These are phyloP conservation scores for Folsomia candida DNA, from an alignment of 2,888 invertebrate species.

Conservation along the genomic window DNA sequence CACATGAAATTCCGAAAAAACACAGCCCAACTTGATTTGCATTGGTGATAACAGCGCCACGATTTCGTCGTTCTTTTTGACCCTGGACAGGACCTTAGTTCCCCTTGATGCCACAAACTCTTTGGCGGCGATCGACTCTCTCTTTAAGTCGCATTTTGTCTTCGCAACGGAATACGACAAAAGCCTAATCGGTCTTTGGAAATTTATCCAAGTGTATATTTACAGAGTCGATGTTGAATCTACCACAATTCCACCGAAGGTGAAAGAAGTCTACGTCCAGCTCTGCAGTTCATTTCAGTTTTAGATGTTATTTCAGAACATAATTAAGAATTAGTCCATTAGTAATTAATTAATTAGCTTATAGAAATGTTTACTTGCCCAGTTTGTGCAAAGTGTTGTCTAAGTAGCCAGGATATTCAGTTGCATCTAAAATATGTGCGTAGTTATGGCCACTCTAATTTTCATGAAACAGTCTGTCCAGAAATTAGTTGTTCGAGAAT, in stretches of 20 bases:
- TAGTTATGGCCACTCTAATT: neutral
- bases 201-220: constrained; percentile 7
- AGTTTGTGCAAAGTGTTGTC: too few relatives aligned
- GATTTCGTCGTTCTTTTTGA: neutral
- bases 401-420: neutral
- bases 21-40: neutral
- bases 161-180: too few relatives aligned
- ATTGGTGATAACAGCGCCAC: neutral
- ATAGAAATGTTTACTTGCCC: too few relatives aligned
- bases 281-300: neutral
- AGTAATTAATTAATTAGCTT: too few relatives aligned
- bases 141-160: too few relatives aligned
- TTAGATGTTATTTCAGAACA: too few relatives aligned
- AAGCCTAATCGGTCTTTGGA: neutral
- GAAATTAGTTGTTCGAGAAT: neutral
- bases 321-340: too few relatives aligned
- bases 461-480: neutral
- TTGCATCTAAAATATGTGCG: neutral
- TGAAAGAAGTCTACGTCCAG: constrained; percentile 1
- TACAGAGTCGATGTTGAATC: neutral
- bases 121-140: neutral
- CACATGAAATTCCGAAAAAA: too few relatives aligned
- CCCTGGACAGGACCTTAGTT: neutral
- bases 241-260: neutral
- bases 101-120: neutral